Percentiles rank a stretch among this genome's conserved stretches.
Conservation (phyloP, 2,888 invertebrate species). For the Melitaea athalia region DNA sequence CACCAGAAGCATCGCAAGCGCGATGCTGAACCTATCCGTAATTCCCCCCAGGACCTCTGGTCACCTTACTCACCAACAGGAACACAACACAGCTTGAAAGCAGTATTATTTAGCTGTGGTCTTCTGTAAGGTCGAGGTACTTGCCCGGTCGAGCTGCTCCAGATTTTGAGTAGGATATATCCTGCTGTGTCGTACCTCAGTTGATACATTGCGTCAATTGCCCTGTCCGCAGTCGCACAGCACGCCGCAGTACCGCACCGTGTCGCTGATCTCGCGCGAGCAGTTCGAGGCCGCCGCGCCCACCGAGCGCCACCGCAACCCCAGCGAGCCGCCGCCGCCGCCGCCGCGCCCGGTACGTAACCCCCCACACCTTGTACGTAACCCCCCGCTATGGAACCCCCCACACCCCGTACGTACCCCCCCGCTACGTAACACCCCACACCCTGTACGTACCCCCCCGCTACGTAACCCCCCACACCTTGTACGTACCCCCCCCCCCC, state of each 20-base stretch:
- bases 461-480: neutral
- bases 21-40: no score
- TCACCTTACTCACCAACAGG: no score
- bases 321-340: slow-evolving; percentile 90
- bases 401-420: slow-evolving; percentile 62
- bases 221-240: slow-evolving; percentile 53
- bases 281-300: slow-evolving; percentile 91
- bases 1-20: no score
- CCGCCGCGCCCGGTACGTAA: slow-evolving; percentile 77
- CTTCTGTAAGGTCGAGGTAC: no score
- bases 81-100: no score
- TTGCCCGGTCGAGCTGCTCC: no score
- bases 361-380: neutral
- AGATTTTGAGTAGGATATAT: no score
- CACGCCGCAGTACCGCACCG: slow-evolving; percentile 86
- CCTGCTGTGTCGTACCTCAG: no score
- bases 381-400: slow-evolving; percentile 78
- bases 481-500: slow-evolving; percentile 91
- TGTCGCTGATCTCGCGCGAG: slow-evolving; percentile 93
- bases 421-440: slow-evolving; percentile 7
- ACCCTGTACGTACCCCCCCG: no score
- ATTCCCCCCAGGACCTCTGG: no score
- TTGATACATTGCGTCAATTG: no score
- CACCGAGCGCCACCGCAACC: slow-evolving; percentile 85
- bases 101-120: no score